Percentiles rank a stretch among this genome's conserved stretches.
phyloP scores from a whole-genome alignment of 2,113 vertebrate genomes.

The Bambusicola thoracicus region DNA sequence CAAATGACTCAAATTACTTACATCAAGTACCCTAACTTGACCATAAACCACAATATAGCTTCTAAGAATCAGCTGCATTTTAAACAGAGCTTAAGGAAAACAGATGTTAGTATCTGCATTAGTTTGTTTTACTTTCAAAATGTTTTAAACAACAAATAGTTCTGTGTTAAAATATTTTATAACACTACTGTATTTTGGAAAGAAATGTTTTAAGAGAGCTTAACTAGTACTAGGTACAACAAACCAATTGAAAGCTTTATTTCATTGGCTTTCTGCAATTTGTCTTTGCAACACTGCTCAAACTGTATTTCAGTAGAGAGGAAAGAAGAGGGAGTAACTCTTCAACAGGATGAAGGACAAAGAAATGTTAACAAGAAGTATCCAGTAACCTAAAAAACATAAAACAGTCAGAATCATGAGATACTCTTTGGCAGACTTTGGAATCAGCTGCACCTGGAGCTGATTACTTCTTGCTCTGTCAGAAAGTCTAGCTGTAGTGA shows the following conservation, averaged over 20 bases:
- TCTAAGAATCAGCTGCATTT: not conserved
- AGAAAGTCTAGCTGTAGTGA: slow-evolving; percentile 21
- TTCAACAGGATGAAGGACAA: not conserved
- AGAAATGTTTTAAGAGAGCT: not conserved
- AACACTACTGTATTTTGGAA: not conserved
- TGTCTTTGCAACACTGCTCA: not conserved
- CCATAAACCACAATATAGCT: not conserved
- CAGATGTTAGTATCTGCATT: not conserved
- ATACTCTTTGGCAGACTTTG: not conserved
- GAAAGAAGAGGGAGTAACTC: not conserved
- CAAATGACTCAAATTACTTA: not conserved
- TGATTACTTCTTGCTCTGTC: slow-evolving; percentile 33
- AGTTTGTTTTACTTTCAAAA: not conserved
- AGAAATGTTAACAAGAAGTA: not conserved
- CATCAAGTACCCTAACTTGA: not conserved
- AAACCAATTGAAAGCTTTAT: not conserved
- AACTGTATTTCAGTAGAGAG: not conserved
- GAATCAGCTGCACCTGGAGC: not conserved
- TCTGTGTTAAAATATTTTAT: not conserved
- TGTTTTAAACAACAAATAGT: not conserved
- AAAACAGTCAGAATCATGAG: not conserved
- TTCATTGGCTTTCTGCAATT: not conserved
- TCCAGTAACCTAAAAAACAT: not conserved
- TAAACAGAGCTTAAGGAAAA: not conserved
- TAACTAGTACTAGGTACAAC: not conserved